These are phyloP conservation scores for Zelostemma sp. DNA, from an alignment of 1,140 invertebrate species.

Conservation along the genomic window DNA sequence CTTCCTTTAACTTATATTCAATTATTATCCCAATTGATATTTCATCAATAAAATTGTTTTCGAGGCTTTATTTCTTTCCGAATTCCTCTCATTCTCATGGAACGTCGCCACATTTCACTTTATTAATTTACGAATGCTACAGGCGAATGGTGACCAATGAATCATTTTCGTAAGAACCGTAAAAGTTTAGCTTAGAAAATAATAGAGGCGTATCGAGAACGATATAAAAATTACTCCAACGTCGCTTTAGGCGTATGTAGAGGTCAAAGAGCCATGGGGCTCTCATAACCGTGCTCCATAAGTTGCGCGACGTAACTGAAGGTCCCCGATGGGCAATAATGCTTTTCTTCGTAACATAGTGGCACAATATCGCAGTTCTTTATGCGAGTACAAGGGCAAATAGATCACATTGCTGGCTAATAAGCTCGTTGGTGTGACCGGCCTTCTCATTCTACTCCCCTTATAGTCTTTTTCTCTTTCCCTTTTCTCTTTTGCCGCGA, in stretches of 20 bases:
- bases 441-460: conserved; percentile 33
- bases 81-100: too few species aligned
- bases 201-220: conserved; percentile 58
- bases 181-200: conserved; percentile 40
- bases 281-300: conserved; percentile 40
- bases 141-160: not conserved
- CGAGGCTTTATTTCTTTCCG: too few species aligned
- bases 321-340: conserved; percentile 68
- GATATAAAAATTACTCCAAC: conserved; percentile 57
- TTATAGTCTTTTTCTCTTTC: conserved; percentile 32
- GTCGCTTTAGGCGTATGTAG: conserved; percentile 37
- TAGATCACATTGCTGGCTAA: conserved; percentile 63
- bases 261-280: conserved; percentile 16
- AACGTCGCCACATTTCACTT: too few species aligned
- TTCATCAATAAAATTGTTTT: too few species aligned
- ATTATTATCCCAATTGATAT: too few species aligned
- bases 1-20: too few species aligned
- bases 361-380: conserved; percentile 66
- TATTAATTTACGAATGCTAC: conserved; percentile 24
- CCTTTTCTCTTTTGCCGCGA: conserved; percentile 11
- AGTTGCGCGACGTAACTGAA: conserved; percentile 55
- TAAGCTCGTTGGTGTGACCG: conserved; percentile 46
- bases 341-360: conserved; percentile 64
- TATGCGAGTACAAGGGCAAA: conserved; percentile 67
- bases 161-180: conserved; percentile 10